Evolutionary conservation across 1,140 invertebrate species (phyloP).

Genomic region (Notospermus geniculatus): DNA sequence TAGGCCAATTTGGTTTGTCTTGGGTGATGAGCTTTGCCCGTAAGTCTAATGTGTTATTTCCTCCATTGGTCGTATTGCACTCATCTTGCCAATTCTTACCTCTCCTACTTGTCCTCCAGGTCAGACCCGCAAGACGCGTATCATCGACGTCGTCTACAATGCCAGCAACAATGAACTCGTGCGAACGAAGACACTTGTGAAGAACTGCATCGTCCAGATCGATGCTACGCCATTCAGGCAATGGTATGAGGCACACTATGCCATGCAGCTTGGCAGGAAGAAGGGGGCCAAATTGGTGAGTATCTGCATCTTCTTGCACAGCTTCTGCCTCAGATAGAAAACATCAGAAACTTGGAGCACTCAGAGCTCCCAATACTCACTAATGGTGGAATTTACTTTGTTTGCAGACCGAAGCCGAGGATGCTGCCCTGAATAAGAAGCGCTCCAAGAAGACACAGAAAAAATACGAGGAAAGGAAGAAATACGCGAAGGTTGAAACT

Average conservation of each 20-base stretch:
- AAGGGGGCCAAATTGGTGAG: conserved; percentile 92
- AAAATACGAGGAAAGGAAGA: conserved; percentile 91
- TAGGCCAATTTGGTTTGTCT: too few species aligned
- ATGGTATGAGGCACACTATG: conserved; percentile 98
- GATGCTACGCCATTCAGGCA: conserved; percentile 98
- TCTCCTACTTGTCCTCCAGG: conserved; percentile 54
- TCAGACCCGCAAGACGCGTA: conserved; percentile 89
- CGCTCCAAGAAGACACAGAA: conserved; percentile 87
- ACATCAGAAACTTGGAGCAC: too few species aligned
- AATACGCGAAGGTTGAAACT: conserved; percentile 87
- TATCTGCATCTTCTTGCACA: conserved; percentile 18
- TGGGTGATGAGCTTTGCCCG: too few species aligned
- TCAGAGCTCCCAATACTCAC: too few species aligned
- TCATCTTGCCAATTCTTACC: too few species aligned
- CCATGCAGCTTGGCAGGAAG: conserved; percentile 89
- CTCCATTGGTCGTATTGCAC: too few species aligned
- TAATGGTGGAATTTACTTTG: too few species aligned
- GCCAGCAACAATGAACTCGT: conserved; percentile 96
- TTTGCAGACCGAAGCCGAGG: conserved; percentile 86
- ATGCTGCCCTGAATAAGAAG: conserved; percentile 90
- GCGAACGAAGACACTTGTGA: conserved; percentile 97
- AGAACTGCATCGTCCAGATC: conserved; percentile 95
- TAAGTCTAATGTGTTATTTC: too few species aligned
- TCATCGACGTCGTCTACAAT: conserved; percentile 99
- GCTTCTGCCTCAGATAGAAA: neutral